Base-by-base conservation (phyloP, 2,113 vertebrate genomes). In the Thoracochromis brauschi region DNA sequence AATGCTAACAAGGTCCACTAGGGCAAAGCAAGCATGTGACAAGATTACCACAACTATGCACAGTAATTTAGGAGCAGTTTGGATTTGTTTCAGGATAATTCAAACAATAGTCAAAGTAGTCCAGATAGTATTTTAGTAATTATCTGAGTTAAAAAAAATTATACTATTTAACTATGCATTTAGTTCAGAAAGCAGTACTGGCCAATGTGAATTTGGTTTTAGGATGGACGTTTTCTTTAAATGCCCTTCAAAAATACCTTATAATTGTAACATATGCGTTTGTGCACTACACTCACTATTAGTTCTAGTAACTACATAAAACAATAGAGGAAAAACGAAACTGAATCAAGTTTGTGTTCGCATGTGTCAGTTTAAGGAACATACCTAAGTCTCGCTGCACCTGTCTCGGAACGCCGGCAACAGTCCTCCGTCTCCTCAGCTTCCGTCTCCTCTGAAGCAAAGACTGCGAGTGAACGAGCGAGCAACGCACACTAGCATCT, bases 401-500 rank as follows among this genome's bases (percentile, higher is more conserved):
- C 96, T 97, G 98, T 97, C 98, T 97, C 95, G 98, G 98, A 94
- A 99, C 95, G 85, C 98, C 98, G 83, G 97, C 97, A 93, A 98
- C 98, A 51, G 98, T 99, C 96, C 98, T 98, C 94, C 98, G 97
- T 95, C 98, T 97, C 95, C 98, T 98, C 95, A 99, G 93, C 96
- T 99, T 99, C 94, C 98, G 97, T 95, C 98, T 98, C 90, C 98
- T 96, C 96, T 99, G 99, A 92, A 99, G 97, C 92, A 99, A 96
- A 51, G 99, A 99, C 97, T 99, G 98, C 81, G 99, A 99, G 95
- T 99, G 97, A 95, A 98, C 98, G 87, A 99, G 97, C 87, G 99
- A 99, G 96, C 98, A 98, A 96, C 98, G 98, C 94, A 98, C 98
- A 97, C 98, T 99, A 93, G 98, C 98, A 91, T 99, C 98, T 98